A percentile compares a stretch with the other conserved stretches of the same genome.
Evolutionary conservation across 2,797 vertebrate species (phyloP).

Genomic region (Halcyon chelicuti): DNA sequence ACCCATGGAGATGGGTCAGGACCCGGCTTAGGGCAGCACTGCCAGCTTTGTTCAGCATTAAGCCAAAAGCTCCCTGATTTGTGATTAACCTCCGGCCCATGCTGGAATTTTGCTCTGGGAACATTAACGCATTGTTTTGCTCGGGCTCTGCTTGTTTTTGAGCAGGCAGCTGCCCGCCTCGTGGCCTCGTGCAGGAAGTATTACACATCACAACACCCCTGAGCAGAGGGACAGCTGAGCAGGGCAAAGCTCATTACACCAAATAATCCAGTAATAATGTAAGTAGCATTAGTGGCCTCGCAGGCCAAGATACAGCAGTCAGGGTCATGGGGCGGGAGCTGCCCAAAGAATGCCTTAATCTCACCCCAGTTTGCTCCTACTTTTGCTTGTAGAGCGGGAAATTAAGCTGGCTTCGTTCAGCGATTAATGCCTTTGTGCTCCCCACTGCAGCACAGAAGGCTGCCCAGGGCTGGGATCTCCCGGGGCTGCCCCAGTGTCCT

Average conservation of each 20-base stretch:
- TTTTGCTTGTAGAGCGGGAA: not conserved
- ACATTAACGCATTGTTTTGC: slow-evolving; percentile 43
- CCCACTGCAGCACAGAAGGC: fast-evolving
- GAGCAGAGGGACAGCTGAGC: slow-evolving; percentile 55
- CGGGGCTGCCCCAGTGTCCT: not conserved
- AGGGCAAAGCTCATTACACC: slow-evolving; percentile 75
- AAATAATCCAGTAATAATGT: slow-evolving; percentile 75
- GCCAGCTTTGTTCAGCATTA: not conserved
- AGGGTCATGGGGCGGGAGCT: not conserved
- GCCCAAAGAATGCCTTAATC: slow-evolving; percentile 50
- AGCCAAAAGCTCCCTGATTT: not conserved
- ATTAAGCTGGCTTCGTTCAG: not conserved
- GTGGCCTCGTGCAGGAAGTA: slow-evolving; percentile 50
- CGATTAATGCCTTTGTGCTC: not conserved
- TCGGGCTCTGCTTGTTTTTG: not conserved
- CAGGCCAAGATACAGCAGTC: not conserved
- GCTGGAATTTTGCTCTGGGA: slow-evolving; percentile 30
- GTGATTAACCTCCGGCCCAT: not conserved
- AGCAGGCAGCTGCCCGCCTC: slow-evolving; percentile 27
- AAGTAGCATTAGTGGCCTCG: slow-evolving; percentile 66
- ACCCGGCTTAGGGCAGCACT: not conserved
- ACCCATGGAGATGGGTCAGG: not conserved
- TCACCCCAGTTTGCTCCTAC: not conserved
- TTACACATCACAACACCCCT: slow-evolving; percentile 33
- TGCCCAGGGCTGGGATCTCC: not conserved